phyloP scores from a whole-genome alignment of 2,113 vertebrate species.

The Pollimyrus isidori region DNA sequence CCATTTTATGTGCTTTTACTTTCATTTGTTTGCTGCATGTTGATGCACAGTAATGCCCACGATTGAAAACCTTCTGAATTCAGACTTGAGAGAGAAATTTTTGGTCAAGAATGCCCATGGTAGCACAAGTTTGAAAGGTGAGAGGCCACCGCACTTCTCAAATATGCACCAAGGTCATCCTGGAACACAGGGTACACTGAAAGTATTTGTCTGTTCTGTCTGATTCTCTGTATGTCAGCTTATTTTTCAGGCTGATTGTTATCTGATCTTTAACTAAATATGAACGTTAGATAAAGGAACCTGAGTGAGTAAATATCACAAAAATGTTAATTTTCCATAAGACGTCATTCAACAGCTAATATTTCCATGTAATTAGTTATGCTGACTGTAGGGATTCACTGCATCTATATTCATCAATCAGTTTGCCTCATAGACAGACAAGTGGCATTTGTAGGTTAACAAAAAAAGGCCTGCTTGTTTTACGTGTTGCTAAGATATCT shows the following conservation, averaged over 20 bases:
- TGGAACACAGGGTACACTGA: not conserved
- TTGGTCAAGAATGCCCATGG: slow-evolving; percentile 65
- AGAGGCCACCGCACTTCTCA: slow-evolving; percentile 15
- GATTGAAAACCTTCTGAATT: slow-evolving; percentile 85
- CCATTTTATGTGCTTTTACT: not conserved
- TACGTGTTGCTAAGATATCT: not conserved
- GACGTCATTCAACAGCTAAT: not conserved
- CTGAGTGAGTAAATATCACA: not conserved
- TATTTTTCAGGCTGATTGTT: not conserved
- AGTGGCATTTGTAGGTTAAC: not conserved
- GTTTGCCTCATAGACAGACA: not conserved
- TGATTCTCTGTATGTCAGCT: not conserved
- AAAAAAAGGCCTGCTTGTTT: not conserved
- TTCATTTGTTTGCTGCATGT: not conserved
- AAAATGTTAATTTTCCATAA: not conserved
- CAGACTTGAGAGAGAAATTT: slow-evolving; percentile 84
- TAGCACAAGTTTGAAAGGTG: slow-evolving; percentile 82
- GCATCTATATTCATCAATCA: not conserved
- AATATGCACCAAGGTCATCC: not conserved
- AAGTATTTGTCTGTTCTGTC: not conserved
- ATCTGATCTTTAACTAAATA: not conserved
- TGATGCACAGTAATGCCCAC: slow-evolving; percentile 75
- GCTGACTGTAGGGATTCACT: not conserved
- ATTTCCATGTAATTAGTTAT: not conserved
- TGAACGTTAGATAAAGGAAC: not conserved